Conservation (phyloP, 1,140 invertebrate genomes). For the Sipha flava region DNA sequence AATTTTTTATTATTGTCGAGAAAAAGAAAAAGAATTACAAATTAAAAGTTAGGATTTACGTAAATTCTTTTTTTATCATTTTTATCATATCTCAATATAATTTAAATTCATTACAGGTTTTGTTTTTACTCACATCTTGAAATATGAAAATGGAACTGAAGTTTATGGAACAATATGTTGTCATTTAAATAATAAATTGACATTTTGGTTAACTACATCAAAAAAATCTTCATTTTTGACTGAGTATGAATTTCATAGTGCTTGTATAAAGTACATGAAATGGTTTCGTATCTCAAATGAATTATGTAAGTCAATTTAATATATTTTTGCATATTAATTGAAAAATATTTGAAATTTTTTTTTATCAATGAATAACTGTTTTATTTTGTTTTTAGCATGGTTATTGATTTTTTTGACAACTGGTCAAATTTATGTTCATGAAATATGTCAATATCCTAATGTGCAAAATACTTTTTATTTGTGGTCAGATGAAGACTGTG, state of each 20-base stretch:
- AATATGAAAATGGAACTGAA: not conserved
- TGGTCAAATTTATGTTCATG: slow-evolving; percentile 27
- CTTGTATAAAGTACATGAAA: slow-evolving; percentile 1
- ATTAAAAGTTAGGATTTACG: slow-evolving; percentile 10
- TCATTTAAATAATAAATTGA: slow-evolving; percentile 6
- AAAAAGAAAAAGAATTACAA: slow-evolving; percentile 9
- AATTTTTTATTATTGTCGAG: not conserved
- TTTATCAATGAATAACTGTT: not conserved
- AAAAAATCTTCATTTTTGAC: not conserved
- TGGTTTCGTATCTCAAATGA: slow-evolving; percentile 5
- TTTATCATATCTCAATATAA: not conserved
- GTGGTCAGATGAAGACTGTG: slow-evolving; percentile 2
- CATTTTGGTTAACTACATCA: slow-evolving; percentile 5
- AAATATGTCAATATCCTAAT: not conserved
- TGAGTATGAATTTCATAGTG: not conserved
- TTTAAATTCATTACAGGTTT: not conserved
- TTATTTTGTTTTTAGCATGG: not conserved
- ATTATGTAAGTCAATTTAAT: not conserved
- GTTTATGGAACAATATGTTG: slow-evolving; percentile 26
- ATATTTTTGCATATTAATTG: not conserved
- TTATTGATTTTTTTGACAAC: slow-evolving; percentile 15
- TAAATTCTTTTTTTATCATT: not conserved
- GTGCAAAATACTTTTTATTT: not conserved
- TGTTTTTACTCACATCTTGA: not conserved
- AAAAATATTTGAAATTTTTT: not conserved